Conservation (phyloP, 2,797 vertebrate genomes). For the Cygnus olor region DNA sequence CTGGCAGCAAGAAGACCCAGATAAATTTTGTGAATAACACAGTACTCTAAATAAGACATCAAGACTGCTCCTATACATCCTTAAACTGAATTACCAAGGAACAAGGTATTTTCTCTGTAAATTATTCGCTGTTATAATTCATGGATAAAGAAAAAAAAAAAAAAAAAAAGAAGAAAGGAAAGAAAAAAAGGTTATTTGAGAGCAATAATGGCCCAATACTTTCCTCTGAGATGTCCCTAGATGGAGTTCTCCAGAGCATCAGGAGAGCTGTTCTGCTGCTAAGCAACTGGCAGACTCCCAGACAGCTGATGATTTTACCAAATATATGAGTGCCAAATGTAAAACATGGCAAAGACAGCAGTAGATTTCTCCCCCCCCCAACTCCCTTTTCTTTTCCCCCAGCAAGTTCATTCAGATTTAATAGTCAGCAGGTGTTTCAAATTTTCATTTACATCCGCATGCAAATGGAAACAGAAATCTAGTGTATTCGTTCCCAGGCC, state of each 20-base stretch:
- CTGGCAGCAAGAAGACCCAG: background rate
- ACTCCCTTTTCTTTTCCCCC: background rate
- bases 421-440: conserved; percentile 2
- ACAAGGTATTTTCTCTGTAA: conserved; percentile 22
- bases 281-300: conserved; percentile 37
- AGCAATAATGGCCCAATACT: background rate
- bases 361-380: background rate
- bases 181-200: background rate
- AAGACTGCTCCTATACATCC: background rate
- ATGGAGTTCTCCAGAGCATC: background rate
- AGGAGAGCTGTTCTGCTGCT: conserved; percentile 37
- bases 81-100: conserved; percentile 23
- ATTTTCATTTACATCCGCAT: background rate
- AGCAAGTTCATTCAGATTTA: conserved; percentile 6
- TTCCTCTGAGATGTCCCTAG: background rate
- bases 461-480: background rate
- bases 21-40: conserved; percentile 24
- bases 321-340: conserved; percentile 1
- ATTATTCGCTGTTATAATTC: conserved; percentile 15
- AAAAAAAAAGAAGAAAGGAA: background rate
- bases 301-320: conserved; percentile 11
- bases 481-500: background rate
- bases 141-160: background rate
- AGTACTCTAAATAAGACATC: background rate
- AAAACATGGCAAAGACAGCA: background rate